Base-by-base conservation (phyloP, 2,888 invertebrate species). In the Brenthis ino region DNA sequence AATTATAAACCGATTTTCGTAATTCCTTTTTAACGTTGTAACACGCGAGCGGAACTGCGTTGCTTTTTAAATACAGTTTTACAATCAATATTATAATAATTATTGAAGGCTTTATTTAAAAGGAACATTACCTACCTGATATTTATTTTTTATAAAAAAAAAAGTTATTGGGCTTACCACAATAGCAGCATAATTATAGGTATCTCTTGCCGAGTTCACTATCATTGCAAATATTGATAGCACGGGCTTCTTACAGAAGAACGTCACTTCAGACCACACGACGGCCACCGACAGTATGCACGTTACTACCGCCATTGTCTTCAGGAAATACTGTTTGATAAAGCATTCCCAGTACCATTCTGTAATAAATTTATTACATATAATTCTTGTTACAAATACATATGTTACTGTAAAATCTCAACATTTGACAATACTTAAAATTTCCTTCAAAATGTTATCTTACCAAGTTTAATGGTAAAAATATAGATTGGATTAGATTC, bases 251-350 rank as follows among this genome's bases (percentile, higher is more conserved):
- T 96, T 96, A 82, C 97, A 96, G 93, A 99, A 99, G 93, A 99
- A 99, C 1, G 99, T 98, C 80, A 99, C 95, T 93, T 99, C 99
- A 0, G 99, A 99, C 99, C 99, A 99, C n/a, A 99, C 98, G 48
- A 99, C 98, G 82, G 97, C 95, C 33, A 96, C 90, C 0, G 99
- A 99, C 87, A 99, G 94, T 54, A 96, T 86, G 2, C 95, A 96
- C 0, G 97, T 95, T 13, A 95, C 77, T 37, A 97, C 91, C 2
- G 98, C 96, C 75, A 96, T 86, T 0, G 94, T 83, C 84, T 96
- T 96, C 77, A 97, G 93, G 71, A 96, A 94, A 80, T 97, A 97
- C 61, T 96, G 95, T 78, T 95, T 95, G 24, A 97, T 75, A 68
- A 96, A 83, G 86, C 99, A 99, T 84, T 97, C 97, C 98, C 99